Conservation (phyloP, 2,113 vertebrate species). For the Proterorhinus semilunaris region DNA sequence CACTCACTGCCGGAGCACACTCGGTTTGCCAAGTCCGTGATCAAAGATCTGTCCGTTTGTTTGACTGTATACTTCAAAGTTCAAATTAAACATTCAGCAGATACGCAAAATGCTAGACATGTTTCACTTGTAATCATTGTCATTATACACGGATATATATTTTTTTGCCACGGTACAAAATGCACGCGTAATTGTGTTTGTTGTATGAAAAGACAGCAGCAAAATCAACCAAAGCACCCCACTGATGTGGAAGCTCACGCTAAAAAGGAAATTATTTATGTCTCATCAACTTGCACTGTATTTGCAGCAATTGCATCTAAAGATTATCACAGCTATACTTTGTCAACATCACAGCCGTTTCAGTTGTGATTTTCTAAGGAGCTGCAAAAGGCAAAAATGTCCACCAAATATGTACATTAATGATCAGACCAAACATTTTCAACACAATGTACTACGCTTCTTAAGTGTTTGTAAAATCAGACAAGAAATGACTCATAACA, state of each 20-base stretch:
- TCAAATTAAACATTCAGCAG: constrained; percentile 7
- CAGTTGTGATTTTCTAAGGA: background rate
- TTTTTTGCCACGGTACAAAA: constrained; percentile 2
- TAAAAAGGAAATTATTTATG: background rate
- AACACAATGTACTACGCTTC: too few relatives aligned
- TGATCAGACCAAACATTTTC: too few relatives aligned
- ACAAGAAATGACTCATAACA: too few relatives aligned
- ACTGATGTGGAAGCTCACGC: background rate
- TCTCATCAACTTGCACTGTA: constrained; percentile 1
- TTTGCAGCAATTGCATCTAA: background rate
- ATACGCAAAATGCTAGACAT: constrained; percentile 9
- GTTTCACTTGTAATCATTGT: constrained; percentile 11
- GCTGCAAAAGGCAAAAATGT: background rate
- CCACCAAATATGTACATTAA: too few relatives aligned
- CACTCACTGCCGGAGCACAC: constrained; percentile 51
- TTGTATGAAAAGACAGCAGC: constrained; percentile 5
- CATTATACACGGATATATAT: constrained; percentile 3
- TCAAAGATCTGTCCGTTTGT: constrained; percentile 48
- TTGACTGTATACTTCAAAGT: constrained; percentile 16
- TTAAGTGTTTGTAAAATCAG: too few relatives aligned
- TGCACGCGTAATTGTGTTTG: constrained; percentile 1
- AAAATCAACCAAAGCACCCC: constrained; percentile 8
- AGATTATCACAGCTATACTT: background rate
- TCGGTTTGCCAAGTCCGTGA: constrained; percentile 56
- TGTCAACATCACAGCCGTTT: background rate